Evolutionary conservation across 92 coral and sea anemone genomes (phyloP), one percentile per base, ranked within the genome.

Genomic region (Palythoa caribaeorum): DNA sequence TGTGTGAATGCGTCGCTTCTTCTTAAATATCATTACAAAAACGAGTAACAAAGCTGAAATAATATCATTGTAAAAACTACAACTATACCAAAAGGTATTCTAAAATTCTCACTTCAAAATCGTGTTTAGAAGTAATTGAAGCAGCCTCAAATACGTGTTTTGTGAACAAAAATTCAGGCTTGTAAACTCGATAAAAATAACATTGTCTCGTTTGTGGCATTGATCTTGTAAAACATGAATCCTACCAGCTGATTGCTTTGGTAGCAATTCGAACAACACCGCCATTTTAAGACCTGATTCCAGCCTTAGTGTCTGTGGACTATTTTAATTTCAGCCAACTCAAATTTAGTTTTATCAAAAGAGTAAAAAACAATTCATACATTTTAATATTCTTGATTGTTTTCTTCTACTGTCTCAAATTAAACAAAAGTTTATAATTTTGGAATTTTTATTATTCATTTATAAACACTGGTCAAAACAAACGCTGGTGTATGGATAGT

Each of bases 381-480:
- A 81, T 66, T 81, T 81, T 81, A 81, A 66, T 81, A 81, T 66
- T 66, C n/a, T 39, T 20, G 19, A 81, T 81, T 81, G 86, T 81
- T 81, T 81, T 68, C 76, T 65, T 81, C 66, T 71, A 81, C 74
- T 66, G 86, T 66, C 86, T 81, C 57, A 12, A 68, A 81, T 81
- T 81, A 60, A 81, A 81, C 86, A 69, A 81, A 81, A 81, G 76
- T 81, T 81, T 21, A 81, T 81, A 81, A 66, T 81, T 81, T 81
- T 51, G 75, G 47, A 8, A 47, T 76, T 50, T 81, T 81, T 81
- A 44, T 81, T 81, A 81, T 81, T 63, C 59, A 68, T 81, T 44
- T 68, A 81, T 20, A 20, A 47, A 81, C 51, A 80, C 36, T 40
- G 74, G 85, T 52, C 76, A 66, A 66, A 81, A 77, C 83, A 53